Percentiles rank a stretch among this genome's conserved stretches.
phyloP scores from a whole-genome alignment of 2,888 invertebrate genomes.

The Agriotes lineatus region DNA sequence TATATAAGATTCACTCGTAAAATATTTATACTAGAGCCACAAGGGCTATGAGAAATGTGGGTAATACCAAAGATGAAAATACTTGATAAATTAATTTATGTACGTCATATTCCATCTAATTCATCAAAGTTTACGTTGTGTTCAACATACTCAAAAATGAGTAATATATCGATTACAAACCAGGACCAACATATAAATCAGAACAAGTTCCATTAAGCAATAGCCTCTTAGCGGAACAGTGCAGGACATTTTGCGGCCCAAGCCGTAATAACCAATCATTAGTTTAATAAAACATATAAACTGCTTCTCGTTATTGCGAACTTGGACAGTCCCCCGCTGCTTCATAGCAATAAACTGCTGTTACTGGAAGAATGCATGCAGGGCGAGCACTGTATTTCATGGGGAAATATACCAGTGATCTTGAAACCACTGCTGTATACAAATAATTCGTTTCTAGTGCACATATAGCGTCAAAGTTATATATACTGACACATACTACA shows the following conservation, averaged over 20 bases:
- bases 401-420: constrained; percentile 29
- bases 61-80: too few relatives aligned
- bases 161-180: constrained; percentile 16
- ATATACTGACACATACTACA: too few relatives aligned
- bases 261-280: constrained; percentile 47
- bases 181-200: constrained; percentile 27
- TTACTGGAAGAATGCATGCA: constrained; percentile 32
- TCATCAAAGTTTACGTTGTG: not conserved
- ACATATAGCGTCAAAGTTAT: not conserved
- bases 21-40: too few relatives aligned
- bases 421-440: constrained; percentile 2
- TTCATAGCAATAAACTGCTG: constrained; percentile 38
- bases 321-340: constrained; percentile 37
- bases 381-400: constrained; percentile 27
- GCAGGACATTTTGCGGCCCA: constrained; percentile 26
- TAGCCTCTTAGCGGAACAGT: constrained; percentile 27
- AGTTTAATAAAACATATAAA: constrained; percentile 47
- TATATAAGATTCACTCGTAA: too few relatives aligned
- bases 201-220: constrained; percentile 27
- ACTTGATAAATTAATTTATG: too few relatives aligned
- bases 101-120: not conserved
- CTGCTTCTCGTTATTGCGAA: constrained; percentile 42
- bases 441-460: constrained; percentile 5
- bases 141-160: not conserved
- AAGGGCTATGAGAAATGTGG: too few relatives aligned